Base-by-base conservation (phyloP, 2,888 invertebrate genomes). In the Serrognathus titanus region DNA sequence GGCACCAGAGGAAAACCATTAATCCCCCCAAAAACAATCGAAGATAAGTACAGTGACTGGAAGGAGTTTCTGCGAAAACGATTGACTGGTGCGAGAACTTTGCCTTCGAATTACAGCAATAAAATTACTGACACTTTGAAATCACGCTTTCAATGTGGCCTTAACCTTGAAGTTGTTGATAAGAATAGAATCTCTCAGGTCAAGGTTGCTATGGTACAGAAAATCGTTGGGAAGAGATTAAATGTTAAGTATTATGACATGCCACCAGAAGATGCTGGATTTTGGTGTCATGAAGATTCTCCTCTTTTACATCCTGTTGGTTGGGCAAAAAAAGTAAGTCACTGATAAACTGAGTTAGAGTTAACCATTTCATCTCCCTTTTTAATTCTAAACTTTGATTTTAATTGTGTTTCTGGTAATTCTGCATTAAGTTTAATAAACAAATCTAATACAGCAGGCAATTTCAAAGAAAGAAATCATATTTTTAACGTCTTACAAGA, bases 221-320 rank as follows among this genome's bases (percentile, higher is more conserved):
- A 93, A 78, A 92, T 96, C 66, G 85, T 96, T 36, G 97, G 97
- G 1, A 95, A 96, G 74, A 83, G 97, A 52, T 82, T 98, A 56
- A 92, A 94, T 69, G 86, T 98, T 1, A 88, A 89, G 68, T 97
- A 97, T 78, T 94, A 90, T 66, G 92, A 94, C 69, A 86, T 90
- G 59, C 82, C 86, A 9, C 83, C 85, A 0, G 88, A 89, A 62
- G 92, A 92, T 70, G 87, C 87, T 65, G 92, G 95, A 3, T 97
- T 98, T 76, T 98, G 97, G 97, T 97, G 96, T 73, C 97, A 97
- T 66, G 94, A 96, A 77, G 92, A 93, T 73, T 96, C 97, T 0
- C 92, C 94, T 0, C 81, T 97, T 9, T 90, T 98, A 62, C 97
- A 97, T 77, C 95, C 94, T 0, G 92, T 96, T 1, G 96, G 97